Evolutionary conservation across 2,113 vertebrate genomes (phyloP), one percentile per base, ranked within the genome.

Genomic region (Vidua chalybeata): DNA sequence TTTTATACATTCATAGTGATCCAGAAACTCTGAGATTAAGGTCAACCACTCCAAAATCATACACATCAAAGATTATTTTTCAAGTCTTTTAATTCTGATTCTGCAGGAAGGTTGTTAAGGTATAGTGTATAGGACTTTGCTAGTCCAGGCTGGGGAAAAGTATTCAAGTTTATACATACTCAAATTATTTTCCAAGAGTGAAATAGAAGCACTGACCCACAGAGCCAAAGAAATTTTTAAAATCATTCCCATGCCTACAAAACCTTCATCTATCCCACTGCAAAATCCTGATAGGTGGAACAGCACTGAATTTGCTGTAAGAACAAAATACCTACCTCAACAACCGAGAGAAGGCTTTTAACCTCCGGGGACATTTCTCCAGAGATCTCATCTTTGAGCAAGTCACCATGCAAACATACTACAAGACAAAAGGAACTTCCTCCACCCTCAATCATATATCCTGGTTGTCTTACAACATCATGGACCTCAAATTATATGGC

Each of bases 401-500:
- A 69, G 63, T 67, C 79, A 80, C 24, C 19, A 43, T 35, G 21
- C 46, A 88, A 88, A 85, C 7, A 7, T 13, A 68, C 27, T 64
- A 26, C 2, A 49, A 56, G 27, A 64, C 71, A 61, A 83, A n/a
- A 86, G 4, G 33, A 90, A 86, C 21, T 74, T 86, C 85, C 35
- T 92, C 48, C 24, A 77, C 21, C 21, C 56, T 89, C 80, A 72
- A 1, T 78, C 86, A 78, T 67, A 84, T 27, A 92, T 16, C 27
- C 43, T 63, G 61, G 11, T n/a, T 71, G 59, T 35, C 59, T 95
- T 93, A 84, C 31, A 35, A 45, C 72, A 90, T 27, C 33, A 35
- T 0, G 6, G 48, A 84, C 80, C 68, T 74, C 93, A 86, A 96
- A 97, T 92, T 93, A 92, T n/a, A 93, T 4, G 8, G 24, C 76